These are phyloP conservation scores for Halcyon smyrnensis DNA, from an alignment of 2,797 vertebrate species.

Conservation along the genomic window DNA sequence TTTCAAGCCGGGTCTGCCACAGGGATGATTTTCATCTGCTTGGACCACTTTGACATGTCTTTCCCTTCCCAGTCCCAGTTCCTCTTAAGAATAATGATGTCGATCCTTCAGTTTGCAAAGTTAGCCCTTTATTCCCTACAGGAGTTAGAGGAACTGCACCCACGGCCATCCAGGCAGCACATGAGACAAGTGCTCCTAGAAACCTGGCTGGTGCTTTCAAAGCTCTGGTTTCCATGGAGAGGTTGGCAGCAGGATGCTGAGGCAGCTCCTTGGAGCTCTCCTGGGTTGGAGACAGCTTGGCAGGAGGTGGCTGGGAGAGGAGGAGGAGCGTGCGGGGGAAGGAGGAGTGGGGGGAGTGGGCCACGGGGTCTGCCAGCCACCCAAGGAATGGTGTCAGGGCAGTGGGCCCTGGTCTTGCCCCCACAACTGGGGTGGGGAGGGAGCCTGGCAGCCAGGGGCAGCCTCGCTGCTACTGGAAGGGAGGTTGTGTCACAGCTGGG, in stretches of 20 bases:
- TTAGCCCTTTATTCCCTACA: background rate
- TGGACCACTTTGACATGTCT: background rate
- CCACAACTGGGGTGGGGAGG: rapidly evolving
- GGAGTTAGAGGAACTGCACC: background rate
- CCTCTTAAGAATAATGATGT: background rate
- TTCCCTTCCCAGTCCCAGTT: background rate
- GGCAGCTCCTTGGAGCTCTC: background rate
- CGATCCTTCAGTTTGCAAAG: background rate
- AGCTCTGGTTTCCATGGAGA: background rate
- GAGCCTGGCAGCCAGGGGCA: background rate
- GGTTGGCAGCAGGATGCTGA: background rate
- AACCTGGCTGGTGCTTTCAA: background rate
- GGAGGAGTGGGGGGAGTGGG: rapidly evolving
- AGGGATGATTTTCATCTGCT: background rate
- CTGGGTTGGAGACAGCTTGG: background rate
- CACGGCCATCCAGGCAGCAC: background rate
- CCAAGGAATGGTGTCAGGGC: background rate
- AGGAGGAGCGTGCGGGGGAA: no score
- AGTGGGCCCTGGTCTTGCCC: background rate
- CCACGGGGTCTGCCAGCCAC: background rate
- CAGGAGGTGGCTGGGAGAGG: background rate
- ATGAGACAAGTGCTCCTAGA: background rate
- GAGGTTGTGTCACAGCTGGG: rapidly evolving
- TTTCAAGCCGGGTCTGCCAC: background rate
- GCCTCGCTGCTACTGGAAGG: background rate